Conservation (phyloP, 2,113 vertebrate genomes). For the Pavo muticus region DNA sequence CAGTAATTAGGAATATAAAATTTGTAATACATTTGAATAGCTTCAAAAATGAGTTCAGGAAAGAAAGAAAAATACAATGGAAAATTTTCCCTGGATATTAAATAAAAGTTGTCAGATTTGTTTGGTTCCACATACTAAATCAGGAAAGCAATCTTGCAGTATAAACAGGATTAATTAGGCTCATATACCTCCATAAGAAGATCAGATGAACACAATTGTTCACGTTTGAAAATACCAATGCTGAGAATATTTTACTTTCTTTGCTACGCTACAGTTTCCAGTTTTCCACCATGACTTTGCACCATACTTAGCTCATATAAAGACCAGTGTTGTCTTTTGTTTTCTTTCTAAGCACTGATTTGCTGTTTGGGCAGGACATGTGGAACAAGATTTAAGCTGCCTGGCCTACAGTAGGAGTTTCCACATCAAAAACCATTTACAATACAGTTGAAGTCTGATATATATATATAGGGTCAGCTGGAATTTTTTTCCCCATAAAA, state of each 20-base stretch:
- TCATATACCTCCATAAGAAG: not conserved
- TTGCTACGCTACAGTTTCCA: not conserved
- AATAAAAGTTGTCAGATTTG: not conserved
- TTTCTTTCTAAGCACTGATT: not conserved
- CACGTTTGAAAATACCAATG: not conserved
- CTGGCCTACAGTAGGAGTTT: not conserved
- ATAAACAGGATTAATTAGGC: not conserved
- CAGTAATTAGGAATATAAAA: not conserved
- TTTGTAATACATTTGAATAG: not conserved
- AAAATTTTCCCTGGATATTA: not conserved
- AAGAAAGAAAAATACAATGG: not conserved
- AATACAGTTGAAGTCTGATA: not conserved
- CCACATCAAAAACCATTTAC: not conserved
- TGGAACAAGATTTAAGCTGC: not conserved
- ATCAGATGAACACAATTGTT: not conserved
- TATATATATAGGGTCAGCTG: not conserved
- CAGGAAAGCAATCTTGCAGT: not conserved
- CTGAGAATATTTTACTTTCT: not conserved
- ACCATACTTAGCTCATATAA: not conserved
- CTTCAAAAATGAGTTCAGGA: not conserved
- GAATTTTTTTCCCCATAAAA: not conserved
- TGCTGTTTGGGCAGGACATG: not conserved
- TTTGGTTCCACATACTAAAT: not conserved
- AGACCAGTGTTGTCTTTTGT: not conserved
- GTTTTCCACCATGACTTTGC: not conserved